Evolutionary conservation across 2,888 invertebrate genomes (phyloP).

Genomic region (Athalia cordata): DNA sequence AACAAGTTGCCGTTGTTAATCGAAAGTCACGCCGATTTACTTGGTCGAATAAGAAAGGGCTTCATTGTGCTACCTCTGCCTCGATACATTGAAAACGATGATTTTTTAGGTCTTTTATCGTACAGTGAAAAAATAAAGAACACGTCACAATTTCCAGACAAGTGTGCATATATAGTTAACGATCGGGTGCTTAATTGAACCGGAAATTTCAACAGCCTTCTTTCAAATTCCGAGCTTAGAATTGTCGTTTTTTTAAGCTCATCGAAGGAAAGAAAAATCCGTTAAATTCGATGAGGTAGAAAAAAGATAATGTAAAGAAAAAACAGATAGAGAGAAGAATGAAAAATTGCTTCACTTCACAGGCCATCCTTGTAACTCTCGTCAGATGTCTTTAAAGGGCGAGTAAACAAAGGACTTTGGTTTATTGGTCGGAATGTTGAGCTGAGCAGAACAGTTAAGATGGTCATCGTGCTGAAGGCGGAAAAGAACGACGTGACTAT

Average conservation of each 20-base stretch:
- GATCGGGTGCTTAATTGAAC: too few species aligned
- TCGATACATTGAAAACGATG: neutral
- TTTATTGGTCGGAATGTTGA: conserved; percentile 1
- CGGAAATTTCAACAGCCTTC: too few species aligned
- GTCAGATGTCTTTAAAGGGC: neutral
- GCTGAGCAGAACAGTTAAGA: conserved; percentile 6
- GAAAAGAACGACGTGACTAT: conserved; percentile 23
- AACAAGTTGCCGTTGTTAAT: neutral
- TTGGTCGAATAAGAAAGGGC: conserved; percentile 18
- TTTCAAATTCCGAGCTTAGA: too few species aligned
- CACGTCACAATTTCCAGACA: too few species aligned
- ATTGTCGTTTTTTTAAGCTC: too few species aligned
- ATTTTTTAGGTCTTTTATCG: conserved; percentile 3
- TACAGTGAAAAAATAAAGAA: too few species aligned
- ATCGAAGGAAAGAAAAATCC: too few species aligned
- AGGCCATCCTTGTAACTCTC: neutral
- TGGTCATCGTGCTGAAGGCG: conserved; percentile 5
- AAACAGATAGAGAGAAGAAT: too few species aligned
- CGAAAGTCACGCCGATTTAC: neutral
- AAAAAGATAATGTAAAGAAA: too few species aligned
- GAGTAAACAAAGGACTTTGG: neutral
- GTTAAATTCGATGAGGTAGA: too few species aligned
- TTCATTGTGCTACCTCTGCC: neutral
- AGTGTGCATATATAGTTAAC: too few species aligned
- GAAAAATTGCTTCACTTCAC: neutral